These are phyloP conservation scores for Ciona savignyi DNA, from an alignment of 23 tunicate species.

Conservation along the genomic window DNA sequence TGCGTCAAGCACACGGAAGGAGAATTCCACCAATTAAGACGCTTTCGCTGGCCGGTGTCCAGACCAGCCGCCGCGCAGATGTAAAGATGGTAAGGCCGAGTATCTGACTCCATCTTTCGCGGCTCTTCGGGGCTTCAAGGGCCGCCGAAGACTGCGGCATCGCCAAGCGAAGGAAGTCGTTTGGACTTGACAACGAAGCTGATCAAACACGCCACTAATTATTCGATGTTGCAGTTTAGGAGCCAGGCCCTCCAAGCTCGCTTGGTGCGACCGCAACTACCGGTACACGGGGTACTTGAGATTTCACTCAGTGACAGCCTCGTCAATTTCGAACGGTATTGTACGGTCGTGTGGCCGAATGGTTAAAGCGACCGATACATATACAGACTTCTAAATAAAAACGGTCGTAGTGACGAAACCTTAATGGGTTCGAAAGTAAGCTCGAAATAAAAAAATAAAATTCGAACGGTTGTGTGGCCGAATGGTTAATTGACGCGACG, in stretches of 20 bases:
- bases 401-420: too few species aligned
- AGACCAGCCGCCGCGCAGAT: not conserved
- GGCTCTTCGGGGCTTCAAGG: not conserved
- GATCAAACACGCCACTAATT: slow-evolving; percentile 8
- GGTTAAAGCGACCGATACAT: too few species aligned
- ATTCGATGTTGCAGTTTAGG: not conserved
- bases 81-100: not conserved
- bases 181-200: slow-evolving; percentile 25
- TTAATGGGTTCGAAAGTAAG: too few species aligned
- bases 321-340: not conserved
- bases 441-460: too few species aligned
- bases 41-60: not conserved
- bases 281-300: not conserved
- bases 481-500: too few species aligned
- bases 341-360: too few species aligned
- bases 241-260: not conserved
- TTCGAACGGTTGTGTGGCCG: too few species aligned
- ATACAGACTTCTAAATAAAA: too few species aligned
- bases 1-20: not conserved
- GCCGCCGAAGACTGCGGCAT: not conserved
- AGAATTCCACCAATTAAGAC: not conserved
- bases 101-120: not conserved
- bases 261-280: not conserved
- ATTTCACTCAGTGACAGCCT: not conserved
- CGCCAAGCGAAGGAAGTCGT: slow-evolving; percentile 19